Evolutionary conservation across 1,140 invertebrate species (phyloP), one percentile per base, ranked within the genome.

Genomic region (Chymomyza costata): DNA sequence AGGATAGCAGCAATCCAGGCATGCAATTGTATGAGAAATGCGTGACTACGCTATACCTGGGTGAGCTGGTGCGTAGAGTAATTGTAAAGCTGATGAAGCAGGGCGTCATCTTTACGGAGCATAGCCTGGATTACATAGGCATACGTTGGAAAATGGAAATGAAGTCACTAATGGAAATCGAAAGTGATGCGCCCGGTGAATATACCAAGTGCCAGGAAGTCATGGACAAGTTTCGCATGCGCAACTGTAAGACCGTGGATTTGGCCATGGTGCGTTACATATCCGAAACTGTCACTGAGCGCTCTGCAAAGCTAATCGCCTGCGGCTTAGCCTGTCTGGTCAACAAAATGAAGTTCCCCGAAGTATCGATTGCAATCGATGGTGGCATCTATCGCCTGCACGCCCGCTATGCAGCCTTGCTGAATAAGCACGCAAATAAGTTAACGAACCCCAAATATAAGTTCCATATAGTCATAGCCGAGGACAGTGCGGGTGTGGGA

Each of bases 301-400:
- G 98, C 56, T 97, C 98, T 0, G 97, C 97, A 3, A 93, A 95
- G 87, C 84, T 99, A 7, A 93, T 94, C 7, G 94, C 95, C 6
- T 94, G 95, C 34, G 97, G 94, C 53, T 91, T 93, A 18, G 91
- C 93, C 0, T 89, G 90, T 2, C 86, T 96, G 7, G 88, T 95
- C 31, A 92, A 94, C 83, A 94, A 94, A 87, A 98, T 99, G 90
- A 88, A 90, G 18, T 90, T 95, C 66, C 89, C 93, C 1, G 90
- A 92, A 45, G 93, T 97, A 5, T 97, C 97, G 0, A 93, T 99
- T 10, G 97, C 95, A 38, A 95, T 99, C 48, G 98, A 99, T 86
- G 98, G 98, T n/a, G 98, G 97, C 17, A 93, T 99, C 0, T 99
- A 98, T 87, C 91, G 97, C 67, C 98, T 95, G 87, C 97, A 99